Evolutionary conservation across 2,888 invertebrate genomes (phyloP).

Genomic region (Agonum fuliginosum): DNA sequence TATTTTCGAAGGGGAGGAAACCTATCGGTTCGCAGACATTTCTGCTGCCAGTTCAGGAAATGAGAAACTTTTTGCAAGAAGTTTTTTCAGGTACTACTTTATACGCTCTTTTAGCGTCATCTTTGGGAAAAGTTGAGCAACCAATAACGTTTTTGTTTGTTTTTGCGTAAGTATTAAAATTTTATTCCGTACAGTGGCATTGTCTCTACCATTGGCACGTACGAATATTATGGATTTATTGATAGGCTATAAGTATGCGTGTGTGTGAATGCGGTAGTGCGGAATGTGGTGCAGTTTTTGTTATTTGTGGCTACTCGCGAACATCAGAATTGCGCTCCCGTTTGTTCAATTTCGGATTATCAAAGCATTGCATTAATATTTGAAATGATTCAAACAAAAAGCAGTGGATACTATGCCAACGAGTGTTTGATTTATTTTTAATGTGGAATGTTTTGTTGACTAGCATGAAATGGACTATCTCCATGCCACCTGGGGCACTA

Average conservation of each 20-base stretch:
- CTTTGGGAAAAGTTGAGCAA: constrained; percentile 48
- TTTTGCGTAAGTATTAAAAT: constrained; percentile 56
- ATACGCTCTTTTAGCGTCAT: constrained; percentile 35
- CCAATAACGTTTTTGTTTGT: constrained; percentile 58
- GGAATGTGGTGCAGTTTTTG: not conserved
- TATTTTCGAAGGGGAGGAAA: constrained; percentile 32
- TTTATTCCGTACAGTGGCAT: constrained; percentile 39
- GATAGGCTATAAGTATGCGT: not conserved
- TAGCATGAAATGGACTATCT: not conserved
- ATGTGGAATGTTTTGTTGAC: constrained; percentile 23
- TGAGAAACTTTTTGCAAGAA: constrained; percentile 46
- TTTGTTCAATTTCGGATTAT: constrained; percentile 11
- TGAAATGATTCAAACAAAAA: constrained; percentile 19
- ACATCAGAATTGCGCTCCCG: constrained; percentile 11
- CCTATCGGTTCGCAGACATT: constrained; percentile 25
- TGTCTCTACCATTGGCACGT: constrained; percentile 11
- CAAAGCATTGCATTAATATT: constrained; percentile 34
- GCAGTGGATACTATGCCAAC: constrained; percentile 9
- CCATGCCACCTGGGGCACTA: constrained; percentile 28
- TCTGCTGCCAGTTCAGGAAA: constrained; percentile 12
- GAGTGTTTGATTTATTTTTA: constrained; percentile 32
- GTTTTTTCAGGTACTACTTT: constrained; percentile 38
- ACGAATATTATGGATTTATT: constrained; percentile 55
- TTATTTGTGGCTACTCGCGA: constrained; percentile 3
- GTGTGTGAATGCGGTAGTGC: not conserved